Evolutionary conservation across 1,140 invertebrate species (phyloP).

Genomic region (Papilio aristodemus): DNA sequence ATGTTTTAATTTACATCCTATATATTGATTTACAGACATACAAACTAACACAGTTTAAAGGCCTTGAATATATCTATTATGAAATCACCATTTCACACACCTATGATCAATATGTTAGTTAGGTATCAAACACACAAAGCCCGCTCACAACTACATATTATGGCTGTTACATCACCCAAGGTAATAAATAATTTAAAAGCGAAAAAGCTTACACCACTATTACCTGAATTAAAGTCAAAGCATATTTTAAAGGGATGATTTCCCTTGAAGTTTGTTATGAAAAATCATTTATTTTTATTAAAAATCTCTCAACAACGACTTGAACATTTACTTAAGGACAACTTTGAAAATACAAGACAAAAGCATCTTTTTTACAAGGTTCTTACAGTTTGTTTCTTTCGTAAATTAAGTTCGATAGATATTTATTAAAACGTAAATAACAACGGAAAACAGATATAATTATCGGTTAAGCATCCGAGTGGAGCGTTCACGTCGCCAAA

Average conservation of each 20-base stretch:
- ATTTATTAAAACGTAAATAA: background rate
- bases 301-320: background rate
- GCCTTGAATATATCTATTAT: slow-evolving; percentile 6
- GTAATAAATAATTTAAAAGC: slow-evolving; percentile 36
- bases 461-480: background rate
- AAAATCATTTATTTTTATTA: background rate
- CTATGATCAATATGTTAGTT: slow-evolving; percentile 16
- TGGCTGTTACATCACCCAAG: slow-evolving; percentile 77
- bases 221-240: background rate
- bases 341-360: background rate
- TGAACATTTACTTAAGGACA: background rate
- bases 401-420: background rate
- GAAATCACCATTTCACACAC: slow-evolving; percentile 8
- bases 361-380: background rate
- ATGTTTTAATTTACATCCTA: slow-evolving; percentile 26
- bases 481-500: background rate
- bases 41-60: background rate
- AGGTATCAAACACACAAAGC: slow-evolving; percentile 39
- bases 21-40: background rate
- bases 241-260: background rate
- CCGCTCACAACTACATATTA: slow-evolving; percentile 51
- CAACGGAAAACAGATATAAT: background rate
- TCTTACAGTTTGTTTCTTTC: background rate
- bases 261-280: background rate
- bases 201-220: slow-evolving; percentile 13